Conservation (phyloP, 2,888 invertebrate genomes). For the Acanthopleura granulata region DNA sequence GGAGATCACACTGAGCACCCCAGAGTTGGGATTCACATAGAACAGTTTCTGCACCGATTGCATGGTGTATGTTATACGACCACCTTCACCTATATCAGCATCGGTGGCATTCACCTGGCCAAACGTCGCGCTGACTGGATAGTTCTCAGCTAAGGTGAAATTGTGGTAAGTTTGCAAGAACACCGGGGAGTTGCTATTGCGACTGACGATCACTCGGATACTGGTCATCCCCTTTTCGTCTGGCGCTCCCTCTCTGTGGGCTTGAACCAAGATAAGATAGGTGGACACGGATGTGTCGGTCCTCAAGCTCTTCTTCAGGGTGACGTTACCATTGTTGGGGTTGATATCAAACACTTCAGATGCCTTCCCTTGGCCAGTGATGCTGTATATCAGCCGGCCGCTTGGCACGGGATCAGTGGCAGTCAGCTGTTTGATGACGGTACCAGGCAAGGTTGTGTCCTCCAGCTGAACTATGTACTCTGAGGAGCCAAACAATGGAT, state of each 20-base stretch:
- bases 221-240: slow-evolving; percentile 40
- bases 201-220: slow-evolving; percentile 45
- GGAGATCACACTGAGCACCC: slow-evolving; percentile 71
- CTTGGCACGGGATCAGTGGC: not conserved
- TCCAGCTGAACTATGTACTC: not conserved
- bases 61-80: slow-evolving; percentile 45
- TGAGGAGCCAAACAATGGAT: not conserved
- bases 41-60: slow-evolving; percentile 76
- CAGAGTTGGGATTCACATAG: slow-evolving; percentile 84
- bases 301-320: slow-evolving; percentile 43
- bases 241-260: slow-evolving; percentile 44
- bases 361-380: slow-evolving; percentile 51
- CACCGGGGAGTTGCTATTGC: slow-evolving; percentile 51
- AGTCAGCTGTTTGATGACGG: not conserved
- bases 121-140: slow-evolving; percentile 39
- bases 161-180: slow-evolving; percentile 42
- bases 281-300: slow-evolving; percentile 17
- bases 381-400: slow-evolving; percentile 47
- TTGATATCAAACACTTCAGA: slow-evolving; percentile 51
- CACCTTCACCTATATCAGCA: slow-evolving; percentile 54
- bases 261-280: slow-evolving; percentile 49
- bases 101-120: slow-evolving; percentile 58
- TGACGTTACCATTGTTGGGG: slow-evolving; percentile 49
- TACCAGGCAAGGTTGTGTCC: not conserved
- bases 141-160: slow-evolving; percentile 50